Evolutionary conservation across 2,888 invertebrate genomes (phyloP), one percentile per base, ranked within the genome.

Genomic region (Ectemnius cavifrons): DNA sequence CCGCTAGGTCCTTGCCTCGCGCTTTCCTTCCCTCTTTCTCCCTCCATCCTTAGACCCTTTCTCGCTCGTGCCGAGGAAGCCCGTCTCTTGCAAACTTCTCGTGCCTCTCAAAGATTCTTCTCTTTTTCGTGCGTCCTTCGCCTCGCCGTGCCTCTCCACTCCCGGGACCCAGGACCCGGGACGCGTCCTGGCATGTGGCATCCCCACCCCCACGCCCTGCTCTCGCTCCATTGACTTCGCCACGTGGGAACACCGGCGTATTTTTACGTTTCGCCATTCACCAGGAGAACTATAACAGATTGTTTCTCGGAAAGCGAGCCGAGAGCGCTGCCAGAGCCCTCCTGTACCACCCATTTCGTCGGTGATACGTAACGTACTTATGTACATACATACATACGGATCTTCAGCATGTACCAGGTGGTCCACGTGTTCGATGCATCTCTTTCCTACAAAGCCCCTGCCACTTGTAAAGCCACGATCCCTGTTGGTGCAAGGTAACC

Each of bases 221-320:
- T 78, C 81, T 71, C 77, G 68, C 83, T 84, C 85, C 89, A 88
- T 88, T 89, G 84, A 89, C 84, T 77, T 80, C 71, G 83, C 85
- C 90, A 89, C 88, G 90, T 90, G 90, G 87, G 90, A 89, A 90
- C 88, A 82, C 86, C 79, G 80, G 83, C 83, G 86, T 86, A 88
- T 87, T 89, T 89, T 89, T 90, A 89, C 90, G 89, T 90, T 88
- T 90, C 87, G 88, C 90, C 90, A 91, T 91, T 91, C 90, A 90
- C 85, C 86, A 85, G 87, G 85, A 80, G 82, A 85, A 79, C 84
- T 88, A 84, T 89, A 90, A 90, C 88, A 89, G 90, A 90, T 90
- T 88, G 87, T 90, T 91, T 90, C 90, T 88, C 76, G 81, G 90
- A 90, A 89, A 83, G 81, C 81, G 81, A 56, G 63, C 66, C 60